Evolutionary conservation across 2,797 vertebrate genomes (phyloP).

Genomic region (Danio aesculapii): DNA sequence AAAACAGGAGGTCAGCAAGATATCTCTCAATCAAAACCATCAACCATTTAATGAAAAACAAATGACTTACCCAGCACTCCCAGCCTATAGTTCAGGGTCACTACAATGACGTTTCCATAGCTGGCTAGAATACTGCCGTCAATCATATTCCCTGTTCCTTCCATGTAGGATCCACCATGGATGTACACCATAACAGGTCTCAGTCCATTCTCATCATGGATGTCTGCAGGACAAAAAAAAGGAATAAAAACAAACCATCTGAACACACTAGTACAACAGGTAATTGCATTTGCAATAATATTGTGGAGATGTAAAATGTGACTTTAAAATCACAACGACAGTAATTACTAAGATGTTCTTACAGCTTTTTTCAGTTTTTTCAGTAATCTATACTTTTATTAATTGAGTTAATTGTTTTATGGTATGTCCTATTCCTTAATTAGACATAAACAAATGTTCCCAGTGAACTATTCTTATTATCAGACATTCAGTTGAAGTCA

Average conservation of each 20-base stretch:
- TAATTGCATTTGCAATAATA: too few relatives aligned
- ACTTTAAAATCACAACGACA: too few relatives aligned
- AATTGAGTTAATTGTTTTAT: too few relatives aligned
- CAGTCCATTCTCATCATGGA: constrained; percentile 90
- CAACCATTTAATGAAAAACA: constrained; percentile 8
- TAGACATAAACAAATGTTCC: too few relatives aligned
- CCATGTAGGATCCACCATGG: constrained; percentile 96
- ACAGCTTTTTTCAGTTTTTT: too few relatives aligned
- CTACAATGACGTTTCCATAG: constrained; percentile 95
- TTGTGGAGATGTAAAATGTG: too few relatives aligned
- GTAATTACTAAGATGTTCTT: too few relatives aligned
- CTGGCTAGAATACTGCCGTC: constrained; percentile 95
- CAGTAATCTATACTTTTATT: too few relatives aligned
- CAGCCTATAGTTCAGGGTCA: constrained; percentile 95
- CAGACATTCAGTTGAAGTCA: too few relatives aligned
- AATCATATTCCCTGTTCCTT: constrained; percentile 94
- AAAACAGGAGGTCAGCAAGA: constrained; percentile 22
- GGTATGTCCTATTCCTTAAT: too few relatives aligned
- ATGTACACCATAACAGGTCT: constrained; percentile 98
- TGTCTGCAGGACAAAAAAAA: constrained; percentile 77
- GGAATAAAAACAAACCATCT: background rate
- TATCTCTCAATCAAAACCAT: background rate
- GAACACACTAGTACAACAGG: background rate
- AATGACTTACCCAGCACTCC: constrained; percentile 90
- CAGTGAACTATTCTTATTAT: too few relatives aligned